These are phyloP conservation scores for Tetragnatha montana DNA, from an alignment of 2,888 invertebrate genomes.

Conservation along the genomic window DNA sequence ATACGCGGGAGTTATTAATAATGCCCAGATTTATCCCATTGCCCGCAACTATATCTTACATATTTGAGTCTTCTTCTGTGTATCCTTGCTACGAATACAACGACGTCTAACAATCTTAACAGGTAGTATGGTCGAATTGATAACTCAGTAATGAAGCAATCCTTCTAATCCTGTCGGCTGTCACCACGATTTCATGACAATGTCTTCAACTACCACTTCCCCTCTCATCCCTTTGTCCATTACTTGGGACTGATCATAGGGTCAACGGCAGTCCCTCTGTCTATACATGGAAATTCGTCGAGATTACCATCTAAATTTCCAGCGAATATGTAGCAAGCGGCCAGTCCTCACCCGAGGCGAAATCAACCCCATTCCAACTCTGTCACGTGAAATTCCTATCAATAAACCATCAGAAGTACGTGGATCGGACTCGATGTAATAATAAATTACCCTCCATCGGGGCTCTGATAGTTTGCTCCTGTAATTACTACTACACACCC, in stretches of 20 bases:
- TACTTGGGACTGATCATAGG: not conserved
- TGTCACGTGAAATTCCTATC: conserved; percentile 45
- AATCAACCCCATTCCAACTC: conserved; percentile 6
- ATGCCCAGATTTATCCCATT: no score
- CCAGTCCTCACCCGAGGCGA: conserved; percentile 6
- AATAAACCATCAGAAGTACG: conserved; percentile 38
- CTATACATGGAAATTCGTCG: conserved; percentile 36
- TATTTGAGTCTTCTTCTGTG: no score
- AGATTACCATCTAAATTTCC: conserved; percentile 14
- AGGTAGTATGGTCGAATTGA: no score
- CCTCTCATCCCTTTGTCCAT: no score
- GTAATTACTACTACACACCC: conserved; percentile 21
- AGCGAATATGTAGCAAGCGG: not conserved
- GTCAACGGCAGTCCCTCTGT: conserved; percentile 12
- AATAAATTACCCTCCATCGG: conserved; percentile 14
- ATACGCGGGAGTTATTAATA: no score
- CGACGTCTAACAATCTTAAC: no score
- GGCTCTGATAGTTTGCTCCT: conserved; percentile 3
- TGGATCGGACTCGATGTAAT: conserved; percentile 6
- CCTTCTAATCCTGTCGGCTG: no score
- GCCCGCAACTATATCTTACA: no score
- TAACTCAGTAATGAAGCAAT: no score
- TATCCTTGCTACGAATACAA: no score
- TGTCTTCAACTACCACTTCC: no score
- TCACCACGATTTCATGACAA: no score